Base-by-base conservation (phyloP, 2,113 vertebrate genomes). In the Callipepla squamata region DNA sequence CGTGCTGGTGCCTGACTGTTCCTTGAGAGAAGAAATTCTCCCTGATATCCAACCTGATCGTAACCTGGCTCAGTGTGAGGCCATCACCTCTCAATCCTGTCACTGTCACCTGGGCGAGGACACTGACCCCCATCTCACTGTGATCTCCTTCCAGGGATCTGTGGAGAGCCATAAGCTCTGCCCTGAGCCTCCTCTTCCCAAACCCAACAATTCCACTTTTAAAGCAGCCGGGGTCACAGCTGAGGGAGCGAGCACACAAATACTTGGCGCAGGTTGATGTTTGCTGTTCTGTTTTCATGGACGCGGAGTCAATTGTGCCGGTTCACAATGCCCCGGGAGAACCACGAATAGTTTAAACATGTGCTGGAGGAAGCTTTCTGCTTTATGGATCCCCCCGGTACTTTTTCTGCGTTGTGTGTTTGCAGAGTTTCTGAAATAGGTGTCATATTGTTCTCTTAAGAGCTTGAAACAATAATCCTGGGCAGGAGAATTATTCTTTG, bases 331-430 rank as follows among this genome's bases (percentile, higher is more conserved):
- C 85, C 81, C 81, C 20, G 1, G 63, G 92, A 95, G 88, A 67
- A 86, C 59, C 61, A 47, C 9, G 22, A 90, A 94, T 92, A 50
- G 84, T 72, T 96, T 88, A 74, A 96, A 94, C 87, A 91, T 80
- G 44, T 95, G 93, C 57, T 92, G 69, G 40, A 95, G 83, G 86
- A 95, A 92, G 63, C 55, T 70, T 76, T 85, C 50, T 36, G 58
- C 51, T 92, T 95, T 92, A 92, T 88, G 72, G 50, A 40, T 94
- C 92, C 90, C 90, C 78, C 82, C 86, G 90, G 36, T 96, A 62
- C 36, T 47, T 92, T 68, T 75, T 87, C 66, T 69, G 50, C 42
- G 63, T 69, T 73, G n/a, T 94, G 62, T 80, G 87, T 90, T 93
- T 82, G 74, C 68, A 85, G 77, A 45, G 55, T 65, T 82, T 78